Conservation (phyloP, 2,888 invertebrate species). For the Trachelus iudaicus region DNA sequence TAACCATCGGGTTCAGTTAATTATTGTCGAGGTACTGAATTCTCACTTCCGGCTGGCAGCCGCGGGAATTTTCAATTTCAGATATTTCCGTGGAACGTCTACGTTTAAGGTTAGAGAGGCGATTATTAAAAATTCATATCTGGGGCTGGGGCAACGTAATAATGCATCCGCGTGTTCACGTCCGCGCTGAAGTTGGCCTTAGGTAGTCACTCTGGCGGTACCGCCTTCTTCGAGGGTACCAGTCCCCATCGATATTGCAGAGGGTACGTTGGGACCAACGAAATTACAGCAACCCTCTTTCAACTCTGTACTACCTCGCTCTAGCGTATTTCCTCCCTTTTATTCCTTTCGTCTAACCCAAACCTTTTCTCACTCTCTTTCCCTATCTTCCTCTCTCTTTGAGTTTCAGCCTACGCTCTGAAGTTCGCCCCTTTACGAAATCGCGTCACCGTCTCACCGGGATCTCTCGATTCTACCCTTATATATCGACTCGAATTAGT, state of each 20-base stretch:
- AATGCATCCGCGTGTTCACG: conserved; percentile 33
- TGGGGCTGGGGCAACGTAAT: conserved; percentile 33
- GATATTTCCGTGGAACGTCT: conserved; percentile 1
- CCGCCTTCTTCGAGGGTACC: background rate
- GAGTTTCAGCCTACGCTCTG: conserved; percentile 5
- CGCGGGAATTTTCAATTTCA: conserved; percentile 42
- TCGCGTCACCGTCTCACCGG: background rate
- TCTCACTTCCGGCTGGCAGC: conserved; percentile 19
- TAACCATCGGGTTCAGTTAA: background rate
- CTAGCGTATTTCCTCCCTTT: conserved; percentile 4
- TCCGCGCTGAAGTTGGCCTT: background rate
- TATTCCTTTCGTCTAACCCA: background rate
- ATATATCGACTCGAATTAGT: background rate
- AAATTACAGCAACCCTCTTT: conserved; percentile 2
- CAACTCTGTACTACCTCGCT: background rate
- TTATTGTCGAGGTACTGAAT: conserved; percentile 4
- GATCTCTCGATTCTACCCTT: background rate
- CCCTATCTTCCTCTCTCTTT: background rate
- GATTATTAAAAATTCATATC: conserved; percentile 56
- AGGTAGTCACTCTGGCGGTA: background rate
- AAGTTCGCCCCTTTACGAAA: conserved; percentile 3
- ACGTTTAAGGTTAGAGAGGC: conserved; percentile 11
- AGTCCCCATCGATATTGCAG: conserved; percentile 9
- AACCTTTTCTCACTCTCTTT: conserved; percentile 2
- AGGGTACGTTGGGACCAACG: background rate